A percentile compares a stretch with the other conserved stretches of the same genome.
These are phyloP conservation scores for Chymomyza costata DNA, from an alignment of 1,140 invertebrate genomes.

Conservation along the genomic window DNA sequence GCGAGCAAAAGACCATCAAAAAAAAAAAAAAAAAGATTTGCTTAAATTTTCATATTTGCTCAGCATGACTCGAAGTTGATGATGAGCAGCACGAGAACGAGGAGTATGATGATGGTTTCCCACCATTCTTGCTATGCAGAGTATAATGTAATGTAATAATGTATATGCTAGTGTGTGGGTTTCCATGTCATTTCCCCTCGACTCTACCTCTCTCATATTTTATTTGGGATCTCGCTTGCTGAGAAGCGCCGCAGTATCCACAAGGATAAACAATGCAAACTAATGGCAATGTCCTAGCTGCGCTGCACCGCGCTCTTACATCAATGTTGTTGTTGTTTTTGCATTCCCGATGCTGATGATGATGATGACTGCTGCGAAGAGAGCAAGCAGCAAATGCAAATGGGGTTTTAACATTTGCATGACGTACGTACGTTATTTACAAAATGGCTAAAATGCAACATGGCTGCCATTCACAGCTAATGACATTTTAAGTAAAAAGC, in stretches of 20 bases:
- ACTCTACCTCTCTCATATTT: slow-evolving; percentile 9
- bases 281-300: neutral
- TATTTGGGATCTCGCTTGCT: slow-evolving; percentile 37
- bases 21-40: slow-evolving; percentile 15
- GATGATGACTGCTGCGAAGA: slow-evolving; percentile 4
- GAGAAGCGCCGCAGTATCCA: slow-evolving; percentile 6
- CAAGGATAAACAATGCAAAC: slow-evolving; percentile 40
- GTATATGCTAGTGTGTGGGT: slow-evolving; percentile 3
- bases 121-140: no score
- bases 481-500: slow-evolving; percentile 55
- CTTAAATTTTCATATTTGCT: slow-evolving; percentile 32
- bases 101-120: no score
- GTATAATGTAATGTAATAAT: no score
- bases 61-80: no score
- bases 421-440: slow-evolving; percentile 50
- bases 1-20: slow-evolving; percentile 2
- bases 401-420: slow-evolving; percentile 68
- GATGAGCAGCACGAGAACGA: no score
- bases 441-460: slow-evolving; percentile 63
- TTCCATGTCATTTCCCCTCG: neutral
- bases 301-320: neutral
- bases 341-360: neutral
- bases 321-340: no score
- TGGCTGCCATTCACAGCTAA: slow-evolving; percentile 59
- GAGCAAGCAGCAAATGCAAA: slow-evolving; percentile 52